phyloP scores from a whole-genome alignment of 2,888 invertebrate genomes.

The Anoplius nigerrimus region DNA sequence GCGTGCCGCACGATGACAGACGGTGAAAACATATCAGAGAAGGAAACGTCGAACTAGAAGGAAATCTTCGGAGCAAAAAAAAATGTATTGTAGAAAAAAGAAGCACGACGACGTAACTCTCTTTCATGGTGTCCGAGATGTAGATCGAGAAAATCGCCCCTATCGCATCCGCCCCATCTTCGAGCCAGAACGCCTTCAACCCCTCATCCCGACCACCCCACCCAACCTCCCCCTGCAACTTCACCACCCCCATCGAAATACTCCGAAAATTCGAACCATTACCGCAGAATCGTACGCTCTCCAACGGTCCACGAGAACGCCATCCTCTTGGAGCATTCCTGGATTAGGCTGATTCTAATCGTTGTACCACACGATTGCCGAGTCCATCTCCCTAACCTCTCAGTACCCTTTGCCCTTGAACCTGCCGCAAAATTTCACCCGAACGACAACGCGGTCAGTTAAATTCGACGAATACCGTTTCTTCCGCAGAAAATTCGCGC shows the following conservation, averaged over 20 bases:
- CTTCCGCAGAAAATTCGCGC: too few species aligned
- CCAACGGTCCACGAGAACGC: conserved; percentile 3
- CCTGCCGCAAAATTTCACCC: too few species aligned
- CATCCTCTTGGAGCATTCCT: conserved; percentile 5
- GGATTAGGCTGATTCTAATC: neutral
- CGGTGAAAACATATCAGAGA: neutral
- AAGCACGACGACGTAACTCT: conserved; percentile 13
- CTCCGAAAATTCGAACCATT: neutral
- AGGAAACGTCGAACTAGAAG: neutral
- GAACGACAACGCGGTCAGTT: too few species aligned
- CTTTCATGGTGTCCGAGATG: conserved; percentile 29
- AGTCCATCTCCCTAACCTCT: too few species aligned
- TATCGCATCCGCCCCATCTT: neutral
- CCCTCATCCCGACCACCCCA: neutral
- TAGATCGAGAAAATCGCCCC: conserved; percentile 9
- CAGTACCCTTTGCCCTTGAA: too few species aligned
- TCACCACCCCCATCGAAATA: too few species aligned
- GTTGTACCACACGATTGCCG: too few species aligned
- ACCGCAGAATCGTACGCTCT: conserved; percentile 4
- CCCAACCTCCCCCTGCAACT: too few species aligned
- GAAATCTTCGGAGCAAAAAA: too few species aligned
- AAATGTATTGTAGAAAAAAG: too few species aligned
- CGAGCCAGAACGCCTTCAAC: neutral
- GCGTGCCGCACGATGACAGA: neutral
- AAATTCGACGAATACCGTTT: too few species aligned